Base-by-base conservation (phyloP, 2,888 invertebrate species). In the Macaria liturata region DNA sequence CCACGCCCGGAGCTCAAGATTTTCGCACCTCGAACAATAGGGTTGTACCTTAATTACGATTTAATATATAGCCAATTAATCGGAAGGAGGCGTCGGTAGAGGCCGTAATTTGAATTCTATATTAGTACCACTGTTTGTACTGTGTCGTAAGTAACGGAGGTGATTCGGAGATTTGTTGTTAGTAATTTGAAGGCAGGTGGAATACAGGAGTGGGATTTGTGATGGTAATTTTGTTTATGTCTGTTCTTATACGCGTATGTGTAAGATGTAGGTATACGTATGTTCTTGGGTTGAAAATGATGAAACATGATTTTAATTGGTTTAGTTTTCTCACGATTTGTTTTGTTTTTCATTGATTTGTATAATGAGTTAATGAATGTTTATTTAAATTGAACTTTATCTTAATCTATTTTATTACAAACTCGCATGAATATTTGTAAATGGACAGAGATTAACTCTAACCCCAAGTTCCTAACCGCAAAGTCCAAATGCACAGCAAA, bases 41-140 rank as follows among this genome's bases (percentile, higher is more conserved):
- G 81, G 84, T 79, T 78, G 84, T 77, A 83, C 83, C 83, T 88
- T 89, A 89, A 90, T 90, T 91, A 89, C 87, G 81, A 87, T 88
- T 87, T 89, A 91, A 91, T 89, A 88, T 88, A 89, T 89, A 83
- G 83, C 83, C 88, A 89, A 89, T 91, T 89, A 89, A 86, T 80
- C 80, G 83, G 81, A 85, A 49, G 55, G 52, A 56, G 54, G 51
- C 32, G 52, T 44, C 44, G 51, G 58, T 54, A 40, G 59, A 53
- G 56, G 61, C 59, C 55, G 58, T 64, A 60, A 66, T 64, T 64
- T 64, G 67, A 66, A 68, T 68, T 59, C 64, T 68, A 57, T 64
- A 66, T 66, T 64, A 66, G 62, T 49, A 58, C 34, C 59, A 58
- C 58, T 64, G 62, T 63, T 59, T 67, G 61, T 63, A 57, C 64